Evolutionary conservation across 2,888 invertebrate species (phyloP), one percentile per base, ranked within the genome.

Genomic region (Noctuana brunneofusca): DNA sequence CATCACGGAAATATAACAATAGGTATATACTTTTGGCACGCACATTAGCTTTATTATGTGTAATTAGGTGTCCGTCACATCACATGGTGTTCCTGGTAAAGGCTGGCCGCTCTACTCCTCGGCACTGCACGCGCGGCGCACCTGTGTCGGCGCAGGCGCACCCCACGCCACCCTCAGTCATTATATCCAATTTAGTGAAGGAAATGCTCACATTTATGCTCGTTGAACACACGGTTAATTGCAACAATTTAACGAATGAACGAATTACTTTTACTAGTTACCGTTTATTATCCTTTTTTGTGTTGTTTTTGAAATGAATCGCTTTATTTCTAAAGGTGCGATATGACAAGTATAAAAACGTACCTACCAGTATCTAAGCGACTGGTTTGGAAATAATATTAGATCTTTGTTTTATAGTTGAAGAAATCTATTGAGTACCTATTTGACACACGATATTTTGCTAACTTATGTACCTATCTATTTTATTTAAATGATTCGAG

Each of bases 141-240:
- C 87, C 89, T 88, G 89, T 84, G 78, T 71, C 65, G 64, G 70
- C 69, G 71, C 70, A 73, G 69, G 74, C 71, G 76, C 79, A 78
- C 81, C 82, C 81, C 80, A 72, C 68, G 71, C 79, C 81, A 79
- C 84, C 84, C 80, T 81, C 77, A 64, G 79, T 84, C 83, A 85
- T 87, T 89, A 87, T 80, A 84, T 74, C 81, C 83, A 86, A 87
- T 87, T 87, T 85, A 81, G 78, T 71, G 72, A 75, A 80, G 82
- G 84, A 86, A 87, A 86, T 80, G 80, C 79, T 84, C 78, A 78
- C 79, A 81, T 84, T 83, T 80, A 84, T 82, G 84, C 80, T 84
- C 76, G 78, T 79, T 87, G 80, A 83, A 83, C 83, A 83, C 78
- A 75, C 73, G 74, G 74, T 69, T 83, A 75, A 83, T 83, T 80